Percentiles rank a stretch among this genome's conserved stretches.
Evolutionary conservation across 2,113 vertebrate species (phyloP).

Genomic region (Maccullochella peelii): DNA sequence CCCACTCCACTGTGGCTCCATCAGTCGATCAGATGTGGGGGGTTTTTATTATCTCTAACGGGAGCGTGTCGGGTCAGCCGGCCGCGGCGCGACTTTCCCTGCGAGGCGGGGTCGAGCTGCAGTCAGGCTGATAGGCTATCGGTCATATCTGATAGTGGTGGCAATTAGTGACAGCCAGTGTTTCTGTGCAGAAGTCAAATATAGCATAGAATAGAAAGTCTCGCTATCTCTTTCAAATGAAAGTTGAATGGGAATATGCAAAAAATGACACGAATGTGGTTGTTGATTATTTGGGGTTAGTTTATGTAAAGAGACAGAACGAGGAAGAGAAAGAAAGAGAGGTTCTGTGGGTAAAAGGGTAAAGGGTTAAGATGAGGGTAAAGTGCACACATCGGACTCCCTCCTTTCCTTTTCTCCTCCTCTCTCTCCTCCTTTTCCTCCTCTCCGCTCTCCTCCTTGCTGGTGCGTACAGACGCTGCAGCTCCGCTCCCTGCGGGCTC

Average conservation of each 20-base stretch:
- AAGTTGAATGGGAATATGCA: not conserved
- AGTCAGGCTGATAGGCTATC: conserved; percentile 36
- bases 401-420: not conserved
- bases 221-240: not conserved
- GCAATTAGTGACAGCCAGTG: not conserved
- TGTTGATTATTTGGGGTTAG: too few species aligned
- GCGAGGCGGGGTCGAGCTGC: not conserved
- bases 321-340: not conserved
- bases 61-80: conserved; percentile 37
- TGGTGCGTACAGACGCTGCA: not conserved
- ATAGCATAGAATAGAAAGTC: rapidly evolving
- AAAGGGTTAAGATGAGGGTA: conserved; percentile 37
- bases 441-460: too few species aligned
- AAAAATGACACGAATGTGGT: not conserved
- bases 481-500: conserved; percentile 1
- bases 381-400: conserved; percentile 31
- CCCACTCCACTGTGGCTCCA: conserved; percentile 9
- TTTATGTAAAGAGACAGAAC: not conserved
- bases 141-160: conserved; percentile 17
- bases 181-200: not conserved
- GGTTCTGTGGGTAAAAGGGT: not conserved
- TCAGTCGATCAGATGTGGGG: conserved; percentile 21
- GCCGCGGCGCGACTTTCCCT: conserved; percentile 7
- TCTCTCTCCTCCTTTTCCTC: not conserved
- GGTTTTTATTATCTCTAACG: conserved; percentile 24